Evolutionary conservation across 2,113 vertebrate genomes (phyloP).

Genomic region (Canis aureus): DNA sequence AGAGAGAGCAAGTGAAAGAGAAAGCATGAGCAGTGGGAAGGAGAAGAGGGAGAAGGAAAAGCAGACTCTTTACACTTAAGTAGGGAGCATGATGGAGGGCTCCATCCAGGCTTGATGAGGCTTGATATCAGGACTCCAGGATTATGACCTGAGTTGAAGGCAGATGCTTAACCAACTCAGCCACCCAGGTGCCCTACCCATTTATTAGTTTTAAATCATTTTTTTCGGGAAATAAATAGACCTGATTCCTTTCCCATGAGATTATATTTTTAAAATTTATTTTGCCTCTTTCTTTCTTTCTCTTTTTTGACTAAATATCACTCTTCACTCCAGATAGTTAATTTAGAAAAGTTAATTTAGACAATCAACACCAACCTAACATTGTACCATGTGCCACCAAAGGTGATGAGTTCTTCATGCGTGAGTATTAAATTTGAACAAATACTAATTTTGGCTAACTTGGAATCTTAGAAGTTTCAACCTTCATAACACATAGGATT

Average conservation of each 20-base stretch:
- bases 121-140: background rate
- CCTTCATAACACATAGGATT: background rate
- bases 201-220: background rate
- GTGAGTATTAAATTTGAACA: constrained; percentile 22
- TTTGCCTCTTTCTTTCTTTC: background rate
- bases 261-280: background rate
- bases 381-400: background rate
- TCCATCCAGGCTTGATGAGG: background rate
- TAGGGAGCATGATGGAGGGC: background rate
- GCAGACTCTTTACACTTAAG: background rate
- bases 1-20: no score
- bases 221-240: background rate
- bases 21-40: background rate
- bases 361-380: background rate
- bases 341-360: background rate
- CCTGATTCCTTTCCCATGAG: background rate
- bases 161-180: background rate
- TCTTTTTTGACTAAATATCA: background rate
- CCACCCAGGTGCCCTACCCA: background rate
- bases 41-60: background rate
- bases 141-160: background rate
- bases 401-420: background rate
- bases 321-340: background rate
- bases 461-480: background rate
- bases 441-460: background rate